Evolutionary conservation across 1,140 invertebrate species (phyloP).

Genomic region (Spodoptera frugiperda): DNA sequence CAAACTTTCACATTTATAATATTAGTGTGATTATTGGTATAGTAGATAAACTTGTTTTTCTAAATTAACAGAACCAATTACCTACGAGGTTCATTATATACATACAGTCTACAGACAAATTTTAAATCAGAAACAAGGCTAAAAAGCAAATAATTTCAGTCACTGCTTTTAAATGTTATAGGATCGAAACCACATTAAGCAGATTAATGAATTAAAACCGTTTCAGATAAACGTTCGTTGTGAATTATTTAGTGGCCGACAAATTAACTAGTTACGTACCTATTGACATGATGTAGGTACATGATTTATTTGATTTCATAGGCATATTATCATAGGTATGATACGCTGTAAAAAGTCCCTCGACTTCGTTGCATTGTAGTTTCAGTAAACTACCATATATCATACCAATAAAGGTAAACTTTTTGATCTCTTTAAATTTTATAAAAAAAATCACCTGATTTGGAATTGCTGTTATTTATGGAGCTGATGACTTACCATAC

Average conservation of each 20-base stretch:
- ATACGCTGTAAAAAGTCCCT: not conserved
- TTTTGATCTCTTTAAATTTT: no score
- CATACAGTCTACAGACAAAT: not conserved
- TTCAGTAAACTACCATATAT: no score
- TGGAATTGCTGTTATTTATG: no score
- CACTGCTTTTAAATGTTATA: conserved; percentile 34
- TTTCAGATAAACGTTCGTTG: conserved; percentile 22
- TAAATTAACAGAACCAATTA: no score
- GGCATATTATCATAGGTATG: not conserved
- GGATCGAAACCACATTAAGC: conserved; percentile 42
- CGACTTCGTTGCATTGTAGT: no score
- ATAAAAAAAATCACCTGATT: no score
- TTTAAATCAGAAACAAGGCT: not conserved
- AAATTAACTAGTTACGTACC: conserved; percentile 18
- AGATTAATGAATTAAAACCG: conserved; percentile 44
- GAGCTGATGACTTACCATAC: no score
- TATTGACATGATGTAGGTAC: not conserved
- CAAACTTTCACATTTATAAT: no score
- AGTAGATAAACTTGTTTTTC: no score
- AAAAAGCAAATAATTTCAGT: not conserved
- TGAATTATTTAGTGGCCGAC: conserved; percentile 39
- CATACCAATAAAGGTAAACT: no score
- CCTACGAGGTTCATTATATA: no score
- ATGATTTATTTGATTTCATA: conserved; percentile 9
- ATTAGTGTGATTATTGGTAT: no score